These are phyloP conservation scores for Paraescarpia echinospica DNA, from an alignment of 1,140 invertebrate species.

Conservation along the genomic window DNA sequence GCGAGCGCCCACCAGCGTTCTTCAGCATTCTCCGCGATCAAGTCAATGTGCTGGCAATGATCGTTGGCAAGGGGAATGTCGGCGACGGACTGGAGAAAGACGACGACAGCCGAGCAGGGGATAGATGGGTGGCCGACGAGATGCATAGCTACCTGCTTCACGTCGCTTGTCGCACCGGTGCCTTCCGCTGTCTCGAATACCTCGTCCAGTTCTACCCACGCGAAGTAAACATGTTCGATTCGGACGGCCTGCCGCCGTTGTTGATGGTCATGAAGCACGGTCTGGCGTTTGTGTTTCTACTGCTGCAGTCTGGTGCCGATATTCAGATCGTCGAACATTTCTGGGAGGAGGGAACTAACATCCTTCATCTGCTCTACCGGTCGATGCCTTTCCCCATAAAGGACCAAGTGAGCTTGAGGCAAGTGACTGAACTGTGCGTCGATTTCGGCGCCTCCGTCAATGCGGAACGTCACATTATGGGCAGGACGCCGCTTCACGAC, in stretches of 20 bases:
- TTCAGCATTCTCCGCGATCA: constrained; percentile 18
- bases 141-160: constrained; percentile 15
- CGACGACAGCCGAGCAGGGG: background rate
- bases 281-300: background rate
- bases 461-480: background rate
- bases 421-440: background rate
- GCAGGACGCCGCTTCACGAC: background rate
- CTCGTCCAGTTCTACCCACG: constrained; percentile 2
- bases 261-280: constrained; percentile 22
- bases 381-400: background rate
- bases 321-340: background rate
- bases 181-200: constrained; percentile 13
- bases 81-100: background rate
- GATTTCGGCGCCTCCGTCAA: constrained; percentile 1
- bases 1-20: constrained; percentile 7
- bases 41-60: background rate
- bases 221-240: constrained; percentile 13
- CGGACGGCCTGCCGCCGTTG: constrained; percentile 19
- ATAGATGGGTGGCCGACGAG: constrained; percentile 1
- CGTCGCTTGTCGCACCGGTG: constrained; percentile 13
- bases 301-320: constrained; percentile 3
- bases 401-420: background rate
- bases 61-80: background rate
- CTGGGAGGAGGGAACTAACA: constrained; percentile 14
- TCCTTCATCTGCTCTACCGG: constrained; percentile 12